Conservation (phyloP, 2,888 invertebrate species). For the Drosophila niveifrons region DNA sequence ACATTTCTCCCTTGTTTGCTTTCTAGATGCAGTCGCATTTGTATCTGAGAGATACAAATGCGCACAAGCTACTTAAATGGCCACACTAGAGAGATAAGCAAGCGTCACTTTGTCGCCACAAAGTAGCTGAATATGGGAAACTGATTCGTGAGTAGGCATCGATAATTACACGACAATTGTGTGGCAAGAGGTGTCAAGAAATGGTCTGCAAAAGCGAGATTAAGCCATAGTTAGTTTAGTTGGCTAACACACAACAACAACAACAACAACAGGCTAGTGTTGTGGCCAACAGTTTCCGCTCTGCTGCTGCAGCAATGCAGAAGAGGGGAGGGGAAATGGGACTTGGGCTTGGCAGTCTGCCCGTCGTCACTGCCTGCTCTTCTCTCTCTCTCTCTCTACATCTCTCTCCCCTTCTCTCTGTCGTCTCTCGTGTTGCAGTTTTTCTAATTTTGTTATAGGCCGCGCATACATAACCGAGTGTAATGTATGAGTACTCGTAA, state of each 20-base stretch:
- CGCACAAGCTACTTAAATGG: constrained; percentile 5
- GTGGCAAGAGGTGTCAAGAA: constrained; percentile 42
- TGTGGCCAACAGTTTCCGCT: constrained; percentile 68
- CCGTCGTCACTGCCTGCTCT: constrained; percentile 8
- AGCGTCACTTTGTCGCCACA: constrained; percentile 10
- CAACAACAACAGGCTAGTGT: not conserved
- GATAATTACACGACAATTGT: constrained; percentile 41
- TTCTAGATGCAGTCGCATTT: not conserved
- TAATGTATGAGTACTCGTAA: constrained; percentile 9
- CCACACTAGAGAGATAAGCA: constrained; percentile 1
- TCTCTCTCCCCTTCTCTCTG: not conserved
- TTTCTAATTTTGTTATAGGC: constrained; percentile 56
- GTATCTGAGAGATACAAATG: constrained; percentile 1
- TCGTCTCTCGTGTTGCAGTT: constrained; percentile 34
- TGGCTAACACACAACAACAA: constrained; percentile 21
- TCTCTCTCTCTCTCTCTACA: not conserved
- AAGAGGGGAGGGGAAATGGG: not conserved
- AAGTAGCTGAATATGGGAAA: constrained; percentile 12
- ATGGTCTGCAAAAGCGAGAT: constrained; percentile 44
- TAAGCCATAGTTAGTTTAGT: constrained; percentile 16
- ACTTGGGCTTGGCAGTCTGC: constrained; percentile 27
- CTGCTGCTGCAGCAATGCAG: constrained; percentile 30
- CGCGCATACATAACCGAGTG: constrained; percentile 36
- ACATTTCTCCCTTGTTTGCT: not conserved
- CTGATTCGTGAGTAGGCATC: constrained; percentile 50